Base-by-base conservation (phyloP, 2,888 invertebrate genomes). In the Phyllotreta striolata region DNA sequence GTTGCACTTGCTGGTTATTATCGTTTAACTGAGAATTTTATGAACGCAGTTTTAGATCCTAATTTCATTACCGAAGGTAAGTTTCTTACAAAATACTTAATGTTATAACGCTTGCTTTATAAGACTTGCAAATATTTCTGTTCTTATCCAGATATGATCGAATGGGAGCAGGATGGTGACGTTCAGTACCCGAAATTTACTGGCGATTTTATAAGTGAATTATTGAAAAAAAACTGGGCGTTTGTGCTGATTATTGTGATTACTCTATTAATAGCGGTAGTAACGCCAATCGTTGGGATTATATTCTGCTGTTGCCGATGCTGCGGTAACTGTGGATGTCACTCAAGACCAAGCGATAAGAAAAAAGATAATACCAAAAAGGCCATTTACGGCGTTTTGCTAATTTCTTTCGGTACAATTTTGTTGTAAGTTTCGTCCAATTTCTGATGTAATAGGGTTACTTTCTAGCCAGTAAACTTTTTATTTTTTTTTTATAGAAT, bases 241-340 rank as follows among this genome's bases (percentile, higher is more conserved):
- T 37, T 60, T 14, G 52, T 13, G 1, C 44, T 60, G 10, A 80
- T 87, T 7, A 73, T 85, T 12, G 74, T 88, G 5, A 85, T 91
- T 47, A 78, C 88, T 9, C 74, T 91, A 10, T 85, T 93, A 63
- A 52, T 60, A 7, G 86, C 88, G 40, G 83, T 92, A 52, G 79
- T 91, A 64, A 86, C 95, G 83, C 96, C 96, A 43, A 85, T 94
- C 51, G 86, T 90, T 67, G 95, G 95, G 84, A 82, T 91, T 60
- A 87, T 89, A 73, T 91, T 95, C 81, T 95, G 95, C 83, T 95
- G 95, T 83, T 96, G 95, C 78, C 89, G 94, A 68, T 92, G 75
- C 81, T 91, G 90, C 76, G 93, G 93, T 67, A 87, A 89, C 70
- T 91, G 90, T 78, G 91, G 92, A 13, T 89, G 89, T 9, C 86